A percentile compares a stretch with the other conserved stretches of the same genome.
Evolutionary conservation across 2,888 invertebrate species (phyloP).

Genomic region (Drosophila percnosoma): DNA sequence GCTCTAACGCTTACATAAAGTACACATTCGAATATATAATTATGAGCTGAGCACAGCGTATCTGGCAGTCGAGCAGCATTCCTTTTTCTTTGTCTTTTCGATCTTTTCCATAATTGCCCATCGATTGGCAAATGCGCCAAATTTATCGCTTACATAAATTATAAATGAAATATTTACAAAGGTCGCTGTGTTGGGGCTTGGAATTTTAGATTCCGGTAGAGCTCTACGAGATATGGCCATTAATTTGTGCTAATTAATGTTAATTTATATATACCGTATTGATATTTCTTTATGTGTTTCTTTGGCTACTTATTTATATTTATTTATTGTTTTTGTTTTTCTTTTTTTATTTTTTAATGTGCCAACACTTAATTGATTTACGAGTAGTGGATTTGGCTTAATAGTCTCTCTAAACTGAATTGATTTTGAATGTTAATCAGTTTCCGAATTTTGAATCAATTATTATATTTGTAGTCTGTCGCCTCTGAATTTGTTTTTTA

Average conservation of each 20-base stretch:
- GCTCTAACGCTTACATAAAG: neutral
- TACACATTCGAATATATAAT: neutral
- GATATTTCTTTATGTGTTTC: conserved; percentile 7
- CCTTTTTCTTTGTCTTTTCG: neutral
- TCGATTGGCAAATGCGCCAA: conserved; percentile 32
- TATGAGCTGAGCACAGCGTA: neutral
- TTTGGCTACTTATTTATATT: conserved; percentile 11
- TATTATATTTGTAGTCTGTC: neutral
- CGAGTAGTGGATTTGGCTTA: neutral
- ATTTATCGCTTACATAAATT: conserved; percentile 29
- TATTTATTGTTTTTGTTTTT: neutral
- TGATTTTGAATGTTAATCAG: neutral
- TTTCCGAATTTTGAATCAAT: neutral
- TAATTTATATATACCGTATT: conserved; percentile 24
- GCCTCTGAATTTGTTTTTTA: neutral
- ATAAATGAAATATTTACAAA: conserved; percentile 8
- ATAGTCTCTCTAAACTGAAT: neutral
- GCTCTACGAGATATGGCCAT: conserved; percentile 17
- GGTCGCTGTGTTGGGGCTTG: conserved; percentile 4
- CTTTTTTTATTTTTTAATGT: neutral
- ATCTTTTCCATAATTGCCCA: conserved; percentile 12
- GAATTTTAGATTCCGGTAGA: conserved; percentile 33
- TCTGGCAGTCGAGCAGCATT: neutral
- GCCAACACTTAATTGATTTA: conserved; percentile 28
- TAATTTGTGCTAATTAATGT: conserved; percentile 53